Conservation (phyloP, 2,888 invertebrate species). For the Ormyrus nitidulus region DNA sequence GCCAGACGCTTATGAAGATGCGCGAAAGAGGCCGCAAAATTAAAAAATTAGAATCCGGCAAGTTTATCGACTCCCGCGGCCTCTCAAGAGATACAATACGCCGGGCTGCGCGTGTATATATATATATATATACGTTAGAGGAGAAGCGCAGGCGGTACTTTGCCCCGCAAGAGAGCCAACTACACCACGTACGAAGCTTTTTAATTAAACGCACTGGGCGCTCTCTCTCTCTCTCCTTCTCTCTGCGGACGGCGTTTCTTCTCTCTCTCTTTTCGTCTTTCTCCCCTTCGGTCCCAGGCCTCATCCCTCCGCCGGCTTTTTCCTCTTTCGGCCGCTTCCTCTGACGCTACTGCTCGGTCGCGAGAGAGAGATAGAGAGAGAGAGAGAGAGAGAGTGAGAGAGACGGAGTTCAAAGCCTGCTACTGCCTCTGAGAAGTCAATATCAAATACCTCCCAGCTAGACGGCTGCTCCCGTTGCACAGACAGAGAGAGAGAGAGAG, state of each 20-base stretch:
- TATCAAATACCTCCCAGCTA: conserved; percentile 75
- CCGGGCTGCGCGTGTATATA: conserved; percentile 5
- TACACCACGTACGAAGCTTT: conserved; percentile 64
- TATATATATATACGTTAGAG: background rate
- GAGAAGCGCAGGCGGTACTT: background rate
- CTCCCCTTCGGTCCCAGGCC: conserved; percentile 6
- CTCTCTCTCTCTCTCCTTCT: background rate
- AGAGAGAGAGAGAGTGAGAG: conserved; percentile 55
- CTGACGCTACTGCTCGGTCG: conserved; percentile 34
- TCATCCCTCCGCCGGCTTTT: conserved; percentile 35
- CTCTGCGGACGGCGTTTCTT: conserved; percentile 13
- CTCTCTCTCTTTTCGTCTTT: conserved; percentile 12
- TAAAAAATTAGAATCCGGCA: conserved; percentile 54
- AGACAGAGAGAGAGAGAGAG: conserved; percentile 6
- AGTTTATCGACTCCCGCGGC: conserved; percentile 46
- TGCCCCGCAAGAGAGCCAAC: conserved; percentile 26
- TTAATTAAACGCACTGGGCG: conserved; percentile 67
- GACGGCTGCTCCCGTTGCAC: conserved; percentile 59
- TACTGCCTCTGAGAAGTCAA: conserved; percentile 71
- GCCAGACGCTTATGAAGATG: conserved; percentile 39
- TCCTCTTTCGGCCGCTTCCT: conserved; percentile 40
- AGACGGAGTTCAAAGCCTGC: conserved; percentile 68
- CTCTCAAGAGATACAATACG: conserved; percentile 20
- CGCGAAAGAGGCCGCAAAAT: conserved; percentile 43
- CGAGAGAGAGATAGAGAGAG: conserved; percentile 59